Evolutionary conservation across 2,888 invertebrate species (phyloP).

Genomic region (Temnothorax unifasciatus): DNA sequence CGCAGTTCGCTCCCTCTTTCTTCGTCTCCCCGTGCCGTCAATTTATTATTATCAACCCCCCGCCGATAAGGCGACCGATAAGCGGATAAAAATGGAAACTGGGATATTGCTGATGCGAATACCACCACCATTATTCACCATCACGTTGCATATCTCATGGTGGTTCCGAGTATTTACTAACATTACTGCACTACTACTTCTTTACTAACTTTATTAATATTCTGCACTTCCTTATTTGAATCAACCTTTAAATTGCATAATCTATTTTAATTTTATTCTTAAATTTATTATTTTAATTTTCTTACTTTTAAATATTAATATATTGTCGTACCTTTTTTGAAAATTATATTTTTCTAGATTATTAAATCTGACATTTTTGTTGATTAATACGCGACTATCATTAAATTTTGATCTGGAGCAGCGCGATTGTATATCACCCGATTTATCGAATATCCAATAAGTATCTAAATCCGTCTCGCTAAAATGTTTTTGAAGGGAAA

Average conservation of each 20-base stretch:
- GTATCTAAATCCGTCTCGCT: background rate
- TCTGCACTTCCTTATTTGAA: background rate
- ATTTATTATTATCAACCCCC: constrained; percentile 57
- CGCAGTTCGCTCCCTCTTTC: constrained; percentile 37
- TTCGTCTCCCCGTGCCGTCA: constrained; percentile 22
- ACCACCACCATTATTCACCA: constrained; percentile 8
- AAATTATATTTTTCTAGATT: background rate
- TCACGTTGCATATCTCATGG: background rate
- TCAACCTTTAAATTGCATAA: no score
- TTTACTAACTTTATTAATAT: background rate
- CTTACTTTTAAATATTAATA: background rate
- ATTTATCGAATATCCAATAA: background rate
- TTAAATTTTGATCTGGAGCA: background rate
- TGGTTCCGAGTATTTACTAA: background rate
- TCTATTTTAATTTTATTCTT: background rate
- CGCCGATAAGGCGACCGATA: constrained; percentile 28
- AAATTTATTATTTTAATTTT: background rate
- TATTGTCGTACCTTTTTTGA: background rate
- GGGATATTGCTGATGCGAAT: constrained; percentile 27
- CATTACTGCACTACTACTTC: background rate
- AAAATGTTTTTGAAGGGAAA: constrained; percentile 1
- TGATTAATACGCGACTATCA: background rate
- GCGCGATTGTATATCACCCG: background rate
- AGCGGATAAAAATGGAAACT: constrained; percentile 46
- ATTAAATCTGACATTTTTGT: background rate